phyloP scores from a whole-genome alignment of 2,113 vertebrate species.

The Tupaia chinensis region DNA sequence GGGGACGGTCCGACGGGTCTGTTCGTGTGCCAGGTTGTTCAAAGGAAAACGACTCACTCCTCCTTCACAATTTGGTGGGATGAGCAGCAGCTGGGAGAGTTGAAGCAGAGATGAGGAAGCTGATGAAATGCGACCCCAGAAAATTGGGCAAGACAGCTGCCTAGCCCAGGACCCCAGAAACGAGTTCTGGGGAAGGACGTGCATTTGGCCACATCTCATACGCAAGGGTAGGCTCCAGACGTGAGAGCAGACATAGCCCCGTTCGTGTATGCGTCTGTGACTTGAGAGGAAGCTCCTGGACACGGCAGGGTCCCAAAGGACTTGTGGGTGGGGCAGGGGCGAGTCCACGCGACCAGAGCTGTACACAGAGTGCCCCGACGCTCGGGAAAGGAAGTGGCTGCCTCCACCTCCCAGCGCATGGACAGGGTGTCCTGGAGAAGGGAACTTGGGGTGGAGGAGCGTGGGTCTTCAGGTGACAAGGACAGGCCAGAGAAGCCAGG shows the following conservation, averaged over 20 bases:
- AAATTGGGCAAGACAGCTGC: background rate
- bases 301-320: too few species aligned
- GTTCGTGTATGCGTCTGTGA: rapidly evolving
- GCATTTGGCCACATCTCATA: background rate
- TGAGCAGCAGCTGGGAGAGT: background rate
- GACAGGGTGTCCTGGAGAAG: too few species aligned
- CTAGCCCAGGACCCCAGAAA: background rate
- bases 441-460: too few species aligned
- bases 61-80: background rate
- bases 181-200: rapidly evolving
- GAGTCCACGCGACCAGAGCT: rapidly evolving
- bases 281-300: background rate
- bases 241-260: background rate
- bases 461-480: rapidly evolving
- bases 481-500: too few species aligned
- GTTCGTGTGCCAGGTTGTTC: too few species aligned
- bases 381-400: background rate
- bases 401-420: background rate
- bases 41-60: too few species aligned
- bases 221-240: background rate
- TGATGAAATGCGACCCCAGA: too few species aligned
- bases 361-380: rapidly evolving
- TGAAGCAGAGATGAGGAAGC: too few species aligned
- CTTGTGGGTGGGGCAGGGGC: background rate
- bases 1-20: too few species aligned